phyloP scores from a whole-genome alignment of 2,797 vertebrate genomes.

The Gambelia wislizenii region DNA sequence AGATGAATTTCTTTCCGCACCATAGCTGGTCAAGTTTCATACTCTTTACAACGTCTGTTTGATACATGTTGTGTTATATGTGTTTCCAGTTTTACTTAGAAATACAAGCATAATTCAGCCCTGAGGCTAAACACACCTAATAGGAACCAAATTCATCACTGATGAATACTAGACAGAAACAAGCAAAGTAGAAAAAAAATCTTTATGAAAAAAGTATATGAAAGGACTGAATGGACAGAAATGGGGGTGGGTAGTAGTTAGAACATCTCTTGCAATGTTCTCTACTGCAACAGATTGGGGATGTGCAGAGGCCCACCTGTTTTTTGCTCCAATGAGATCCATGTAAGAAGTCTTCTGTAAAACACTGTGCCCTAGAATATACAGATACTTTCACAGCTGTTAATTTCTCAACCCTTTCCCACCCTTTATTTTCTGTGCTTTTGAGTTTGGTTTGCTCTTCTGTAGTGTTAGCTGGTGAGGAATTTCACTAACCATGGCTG shows the following conservation, averaged over 20 bases:
- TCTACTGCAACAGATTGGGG: neutral
- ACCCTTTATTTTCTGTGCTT: neutral
- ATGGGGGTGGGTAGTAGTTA: neutral
- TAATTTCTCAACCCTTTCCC: neutral
- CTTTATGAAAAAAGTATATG: neutral
- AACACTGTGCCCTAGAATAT: neutral
- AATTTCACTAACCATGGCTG: constrained; percentile 71
- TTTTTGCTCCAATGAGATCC: neutral
- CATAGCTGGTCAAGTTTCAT: neutral
- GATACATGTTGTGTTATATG: neutral
- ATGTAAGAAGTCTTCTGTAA: neutral
- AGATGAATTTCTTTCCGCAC: neutral
- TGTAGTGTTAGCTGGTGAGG: constrained; percentile 45
- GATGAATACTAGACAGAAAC: neutral
- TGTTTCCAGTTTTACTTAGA: neutral
- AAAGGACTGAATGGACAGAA: neutral
- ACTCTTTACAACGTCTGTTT: neutral
- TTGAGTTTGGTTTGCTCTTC: constrained; percentile 23
- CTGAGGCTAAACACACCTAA: neutral
- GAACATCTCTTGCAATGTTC: neutral
- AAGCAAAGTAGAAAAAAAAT: neutral
- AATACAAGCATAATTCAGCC: neutral
- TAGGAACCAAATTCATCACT: neutral
- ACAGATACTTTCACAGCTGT: neutral
- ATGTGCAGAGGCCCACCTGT: neutral